phyloP scores from a whole-genome alignment of 2,888 invertebrate species.

The Campoletis raptor region DNA sequence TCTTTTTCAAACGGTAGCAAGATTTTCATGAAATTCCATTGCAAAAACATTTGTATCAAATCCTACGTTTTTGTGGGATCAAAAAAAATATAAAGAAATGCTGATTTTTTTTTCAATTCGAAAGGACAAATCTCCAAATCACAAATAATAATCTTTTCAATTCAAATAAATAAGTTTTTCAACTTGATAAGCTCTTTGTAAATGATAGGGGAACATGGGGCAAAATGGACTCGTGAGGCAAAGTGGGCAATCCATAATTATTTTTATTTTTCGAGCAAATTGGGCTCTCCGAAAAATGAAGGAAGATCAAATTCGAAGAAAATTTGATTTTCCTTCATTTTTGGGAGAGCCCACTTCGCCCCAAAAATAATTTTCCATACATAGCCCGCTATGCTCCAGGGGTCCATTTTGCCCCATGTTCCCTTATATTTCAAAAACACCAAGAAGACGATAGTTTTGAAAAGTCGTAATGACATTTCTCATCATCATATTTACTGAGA shows the following conservation, averaged over 20 bases:
- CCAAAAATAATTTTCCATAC: too few species aligned
- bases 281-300: too few species aligned
- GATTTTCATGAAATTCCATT: background rate
- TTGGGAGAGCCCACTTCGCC: too few species aligned
- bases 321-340: too few species aligned
- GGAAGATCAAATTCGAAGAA: too few species aligned
- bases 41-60: background rate
- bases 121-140: background rate
- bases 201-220: too few species aligned
- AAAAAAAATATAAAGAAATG: background rate
- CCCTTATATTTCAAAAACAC: background rate
- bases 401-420: too few species aligned
- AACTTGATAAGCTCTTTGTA: background rate
- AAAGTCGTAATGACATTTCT: constrained; percentile 18
- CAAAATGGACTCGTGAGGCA: too few species aligned
- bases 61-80: background rate
- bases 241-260: too few species aligned
- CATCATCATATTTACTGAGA: constrained; percentile 42
- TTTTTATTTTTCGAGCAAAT: too few species aligned
- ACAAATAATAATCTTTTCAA: background rate
- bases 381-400: too few species aligned
- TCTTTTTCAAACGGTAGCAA: background rate
- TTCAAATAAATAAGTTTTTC: background rate
- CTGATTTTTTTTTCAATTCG: background rate
- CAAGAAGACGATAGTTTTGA: constrained; percentile 5